These are phyloP conservation scores for Halyomorpha halys DNA, from an alignment of 1,140 invertebrate genomes.

Conservation along the genomic window DNA sequence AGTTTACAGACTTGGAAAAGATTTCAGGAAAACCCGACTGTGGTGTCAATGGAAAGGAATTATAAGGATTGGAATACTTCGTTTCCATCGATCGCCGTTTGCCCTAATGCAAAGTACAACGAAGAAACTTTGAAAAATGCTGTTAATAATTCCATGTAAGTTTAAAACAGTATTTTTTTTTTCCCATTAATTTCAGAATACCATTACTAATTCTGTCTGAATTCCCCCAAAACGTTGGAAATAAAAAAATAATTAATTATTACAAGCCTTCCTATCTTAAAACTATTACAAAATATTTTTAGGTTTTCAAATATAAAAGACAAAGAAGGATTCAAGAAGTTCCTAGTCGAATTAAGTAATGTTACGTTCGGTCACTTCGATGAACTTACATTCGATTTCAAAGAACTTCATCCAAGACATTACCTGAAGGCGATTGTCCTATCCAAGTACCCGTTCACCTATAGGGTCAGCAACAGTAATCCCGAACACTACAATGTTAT, in stretches of 20 bases:
- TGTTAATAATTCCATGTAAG: background rate
- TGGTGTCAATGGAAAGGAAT: constrained; percentile 60
- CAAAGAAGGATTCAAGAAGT: background rate
- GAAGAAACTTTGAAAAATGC: background rate
- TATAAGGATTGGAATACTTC: constrained; percentile 59
- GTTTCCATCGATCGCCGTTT: constrained; percentile 49
- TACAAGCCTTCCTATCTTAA: too few species aligned
- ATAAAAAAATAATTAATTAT: too few species aligned
- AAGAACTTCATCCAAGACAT: background rate
- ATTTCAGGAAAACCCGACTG: constrained; percentile 56
- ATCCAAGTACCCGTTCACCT: constrained; percentile 13
- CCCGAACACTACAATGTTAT: constrained; percentile 19
- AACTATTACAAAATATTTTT: background rate
- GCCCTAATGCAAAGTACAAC: constrained; percentile 31
- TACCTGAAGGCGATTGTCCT: background rate
- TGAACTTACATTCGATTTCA: background rate
- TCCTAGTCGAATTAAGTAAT: background rate
- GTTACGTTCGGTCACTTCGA: background rate
- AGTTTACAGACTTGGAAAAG: constrained; percentile 48
- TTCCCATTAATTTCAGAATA: too few species aligned
- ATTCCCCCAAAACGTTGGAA: too few species aligned
- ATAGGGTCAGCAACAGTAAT: constrained; percentile 30
- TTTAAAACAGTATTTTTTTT: too few species aligned
- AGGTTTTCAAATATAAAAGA: background rate
- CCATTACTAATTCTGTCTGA: too few species aligned